A percentile compares a stretch with the other conserved stretches of the same genome.
Conservation (phyloP, 2,797 vertebrate genomes). For the Etheostoma nigrum region DNA sequence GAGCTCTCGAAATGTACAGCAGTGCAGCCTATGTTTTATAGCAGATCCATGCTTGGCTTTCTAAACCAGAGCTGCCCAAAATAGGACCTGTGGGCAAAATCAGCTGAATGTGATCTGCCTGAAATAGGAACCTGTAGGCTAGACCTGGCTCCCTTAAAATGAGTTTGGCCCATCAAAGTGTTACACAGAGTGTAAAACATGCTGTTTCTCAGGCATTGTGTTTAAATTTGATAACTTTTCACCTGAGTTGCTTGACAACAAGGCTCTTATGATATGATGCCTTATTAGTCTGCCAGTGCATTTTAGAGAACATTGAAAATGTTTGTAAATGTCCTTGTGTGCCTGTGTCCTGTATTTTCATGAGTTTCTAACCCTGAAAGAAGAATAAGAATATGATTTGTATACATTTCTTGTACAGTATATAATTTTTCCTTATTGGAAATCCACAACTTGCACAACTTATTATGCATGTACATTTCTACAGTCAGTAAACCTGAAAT, state of each 20-base stretch:
- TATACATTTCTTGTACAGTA: background rate
- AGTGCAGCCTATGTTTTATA: constrained; percentile 42
- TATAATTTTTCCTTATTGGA: background rate
- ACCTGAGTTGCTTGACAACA: constrained; percentile 4
- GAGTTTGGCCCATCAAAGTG: constrained; percentile 45
- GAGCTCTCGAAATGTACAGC: constrained; percentile 41
- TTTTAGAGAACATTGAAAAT: background rate
- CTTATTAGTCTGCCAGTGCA: background rate
- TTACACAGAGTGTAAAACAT: constrained; percentile 41
- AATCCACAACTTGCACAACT: background rate
- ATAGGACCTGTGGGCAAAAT: constrained; percentile 70
- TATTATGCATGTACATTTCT: background rate
- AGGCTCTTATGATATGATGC: background rate
- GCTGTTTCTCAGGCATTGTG: constrained; percentile 2
- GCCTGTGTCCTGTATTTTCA: background rate
- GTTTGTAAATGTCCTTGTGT: background rate
- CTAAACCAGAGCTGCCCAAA: constrained; percentile 52
- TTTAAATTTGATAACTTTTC: constrained; percentile 29
- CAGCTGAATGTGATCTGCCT: constrained; percentile 40
- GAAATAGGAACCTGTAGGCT: constrained; percentile 63
- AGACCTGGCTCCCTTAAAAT: constrained; percentile 46
- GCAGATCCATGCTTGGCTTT: constrained; percentile 39
- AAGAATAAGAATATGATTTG: background rate
- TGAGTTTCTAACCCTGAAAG: background rate
- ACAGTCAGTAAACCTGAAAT: background rate